Evolutionary conservation across 2,113 vertebrate species (phyloP).

Genomic region (Nibea albiflora): DNA sequence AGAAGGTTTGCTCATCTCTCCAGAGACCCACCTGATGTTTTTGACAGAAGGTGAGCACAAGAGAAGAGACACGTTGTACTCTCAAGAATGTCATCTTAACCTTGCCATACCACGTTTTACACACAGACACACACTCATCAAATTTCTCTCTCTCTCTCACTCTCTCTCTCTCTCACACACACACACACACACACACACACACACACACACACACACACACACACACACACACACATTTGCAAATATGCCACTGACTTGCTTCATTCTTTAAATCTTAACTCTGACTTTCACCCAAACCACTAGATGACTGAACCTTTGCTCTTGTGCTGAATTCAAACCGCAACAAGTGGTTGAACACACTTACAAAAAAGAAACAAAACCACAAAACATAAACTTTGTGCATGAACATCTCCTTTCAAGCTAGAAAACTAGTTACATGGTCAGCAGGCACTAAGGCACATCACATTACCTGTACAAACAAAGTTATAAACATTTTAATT

Average conservation of each 20-base stretch:
- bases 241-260: constrained; percentile 26
- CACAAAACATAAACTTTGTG: constrained; percentile 28
- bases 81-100: constrained; percentile 64
- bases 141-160: background rate
- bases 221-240: constrained; percentile 4
- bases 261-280: constrained; percentile 32
- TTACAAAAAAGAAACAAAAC: constrained; percentile 16
- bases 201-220: constrained; percentile 11
- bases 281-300: constrained; percentile 52
- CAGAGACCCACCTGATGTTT: constrained; percentile 76
- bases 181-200: background rate
- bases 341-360: constrained; percentile 44
- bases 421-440: constrained; percentile 49
- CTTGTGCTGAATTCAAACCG: constrained; percentile 49
- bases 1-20: constrained; percentile 66
- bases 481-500: background rate
- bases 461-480: background rate
- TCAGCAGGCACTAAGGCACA: constrained; percentile 27
- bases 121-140: constrained; percentile 13
- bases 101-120: constrained; percentile 58
- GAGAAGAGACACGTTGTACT: constrained; percentile 66
- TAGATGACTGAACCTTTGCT: constrained; percentile 46
- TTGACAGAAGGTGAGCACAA: constrained; percentile 73
- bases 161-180: background rate
- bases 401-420: background rate